A percentile compares a stretch with the other conserved stretches of the same genome.
Conservation (phyloP, 2,797 vertebrate genomes). For the Streptopelia turtur region DNA sequence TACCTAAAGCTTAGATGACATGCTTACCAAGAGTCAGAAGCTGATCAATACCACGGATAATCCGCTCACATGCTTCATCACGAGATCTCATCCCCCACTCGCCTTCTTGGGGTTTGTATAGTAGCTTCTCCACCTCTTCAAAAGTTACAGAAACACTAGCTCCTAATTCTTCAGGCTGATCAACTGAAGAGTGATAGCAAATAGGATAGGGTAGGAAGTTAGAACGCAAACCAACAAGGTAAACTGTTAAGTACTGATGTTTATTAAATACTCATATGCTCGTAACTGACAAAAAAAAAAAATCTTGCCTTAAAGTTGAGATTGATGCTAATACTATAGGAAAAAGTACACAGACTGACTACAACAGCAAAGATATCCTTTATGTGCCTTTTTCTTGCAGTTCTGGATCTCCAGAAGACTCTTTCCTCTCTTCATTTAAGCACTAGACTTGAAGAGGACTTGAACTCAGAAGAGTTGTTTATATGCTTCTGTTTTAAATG, state of each 20-base stretch:
- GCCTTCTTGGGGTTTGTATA: constrained; percentile 90
- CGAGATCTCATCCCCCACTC: constrained; percentile 91
- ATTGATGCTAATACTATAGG: background rate
- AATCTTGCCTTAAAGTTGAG: background rate
- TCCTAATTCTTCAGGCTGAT: constrained; percentile 88
- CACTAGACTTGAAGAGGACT: background rate
- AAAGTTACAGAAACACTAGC: constrained; percentile 89
- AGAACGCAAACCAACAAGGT: background rate
- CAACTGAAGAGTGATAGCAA: constrained; percentile 73
- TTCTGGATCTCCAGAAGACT: background rate
- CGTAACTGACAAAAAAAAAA: background rate
- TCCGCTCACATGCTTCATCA: constrained; percentile 89
- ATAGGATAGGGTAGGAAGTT: background rate
- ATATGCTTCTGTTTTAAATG: background rate
- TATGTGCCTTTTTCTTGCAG: background rate
- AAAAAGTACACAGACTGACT: background rate
- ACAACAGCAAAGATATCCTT: background rate
- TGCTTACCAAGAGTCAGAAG: constrained; percentile 88
- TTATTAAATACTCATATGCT: background rate
- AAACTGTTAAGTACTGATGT: background rate
- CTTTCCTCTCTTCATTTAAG: background rate
- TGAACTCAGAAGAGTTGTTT: background rate
- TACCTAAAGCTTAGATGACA: background rate
- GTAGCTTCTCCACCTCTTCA: constrained; percentile 90
- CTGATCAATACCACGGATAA: constrained; percentile 88